Evolutionary conservation across 2,888 invertebrate species (phyloP).

Genomic region (Tortricodes alternella): DNA sequence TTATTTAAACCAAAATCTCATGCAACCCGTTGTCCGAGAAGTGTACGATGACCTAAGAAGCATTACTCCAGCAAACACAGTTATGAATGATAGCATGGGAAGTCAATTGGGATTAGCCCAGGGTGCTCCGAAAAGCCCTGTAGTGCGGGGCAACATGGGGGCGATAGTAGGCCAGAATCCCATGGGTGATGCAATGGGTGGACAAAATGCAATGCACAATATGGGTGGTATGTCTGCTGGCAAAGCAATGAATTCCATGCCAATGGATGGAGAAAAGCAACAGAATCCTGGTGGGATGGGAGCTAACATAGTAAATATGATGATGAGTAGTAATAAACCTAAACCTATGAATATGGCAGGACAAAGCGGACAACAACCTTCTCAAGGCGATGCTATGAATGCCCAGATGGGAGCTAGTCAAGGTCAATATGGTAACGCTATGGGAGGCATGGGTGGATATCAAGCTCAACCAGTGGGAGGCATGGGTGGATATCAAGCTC

Average conservation of each 20-base stretch:
- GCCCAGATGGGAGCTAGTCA: neutral
- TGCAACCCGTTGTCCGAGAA: slow-evolving; percentile 70
- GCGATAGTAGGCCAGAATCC: slow-evolving; percentile 2
- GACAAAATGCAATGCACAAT: slow-evolving; percentile 31
- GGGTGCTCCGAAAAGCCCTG: slow-evolving; percentile 28
- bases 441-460: neutral
- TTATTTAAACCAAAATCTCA: slow-evolving; percentile 64
- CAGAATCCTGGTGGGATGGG: slow-evolving; percentile 54
- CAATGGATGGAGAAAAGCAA: slow-evolving; percentile 27
- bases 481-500: neutral
- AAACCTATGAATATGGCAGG: slow-evolving; percentile 33
- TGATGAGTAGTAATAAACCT: slow-evolving; percentile 43
- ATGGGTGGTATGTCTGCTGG: slow-evolving; percentile 29
- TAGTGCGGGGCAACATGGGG: slow-evolving; percentile 20
- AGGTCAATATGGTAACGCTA: neutral
- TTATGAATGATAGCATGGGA: slow-evolving; percentile 59
- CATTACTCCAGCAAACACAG: slow-evolving; percentile 61
- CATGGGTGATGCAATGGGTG: slow-evolving; percentile 33
- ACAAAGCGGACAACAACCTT: slow-evolving; percentile 31
- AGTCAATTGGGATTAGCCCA: slow-evolving; percentile 53
- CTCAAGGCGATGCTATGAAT: neutral
- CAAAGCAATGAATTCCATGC: slow-evolving; percentile 32
- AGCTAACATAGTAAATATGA: slow-evolving; percentile 63
- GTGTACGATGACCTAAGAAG: slow-evolving; percentile 68
- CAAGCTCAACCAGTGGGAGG: neutral